A percentile compares a stretch with the other conserved stretches of the same genome.
Conservation (phyloP, 2,888 invertebrate genomes). For the Chalcosyrphus nemorum region DNA sequence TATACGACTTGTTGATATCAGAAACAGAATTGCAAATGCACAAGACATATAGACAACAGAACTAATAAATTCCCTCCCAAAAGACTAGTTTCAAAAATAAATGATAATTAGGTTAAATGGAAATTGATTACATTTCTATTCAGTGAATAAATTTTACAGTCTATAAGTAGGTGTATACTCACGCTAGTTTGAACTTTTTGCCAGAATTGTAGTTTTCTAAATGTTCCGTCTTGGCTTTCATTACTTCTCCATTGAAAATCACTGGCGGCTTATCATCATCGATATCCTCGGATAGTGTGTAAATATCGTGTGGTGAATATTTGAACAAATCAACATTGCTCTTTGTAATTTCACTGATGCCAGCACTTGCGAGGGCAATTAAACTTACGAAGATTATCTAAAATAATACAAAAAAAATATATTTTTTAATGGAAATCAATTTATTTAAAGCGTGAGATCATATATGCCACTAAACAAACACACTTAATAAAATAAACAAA, state of each 20-base stretch:
- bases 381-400: conserved; percentile 76
- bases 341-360: conserved; percentile 78
- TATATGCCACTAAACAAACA: background rate
- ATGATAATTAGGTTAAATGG: conserved; percentile 19
- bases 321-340: conserved; percentile 80
- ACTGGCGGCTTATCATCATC: conserved; percentile 81
- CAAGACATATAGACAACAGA: background rate
- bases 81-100: background rate
- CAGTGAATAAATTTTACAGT: background rate
- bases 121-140: background rate
- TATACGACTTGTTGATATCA: background rate
- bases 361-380: conserved; percentile 76
- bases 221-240: conserved; percentile 79
- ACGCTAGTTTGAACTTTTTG: conserved; percentile 81
- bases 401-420: conserved; percentile 63
- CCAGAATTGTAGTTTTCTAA: conserved; percentile 79
- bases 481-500: background rate
- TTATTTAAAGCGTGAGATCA: background rate
- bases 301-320: conserved; percentile 80
- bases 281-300: conserved; percentile 80
- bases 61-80: background rate
- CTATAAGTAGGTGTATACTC: conserved; percentile 70
- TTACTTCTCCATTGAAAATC: conserved; percentile 79
- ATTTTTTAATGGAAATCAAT: background rate
- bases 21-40: background rate